Percentiles rank a stretch among this genome's conserved stretches.
Evolutionary conservation across 2,797 vertebrate species (phyloP).

Genomic region (Amphiprion clarkii): DNA sequence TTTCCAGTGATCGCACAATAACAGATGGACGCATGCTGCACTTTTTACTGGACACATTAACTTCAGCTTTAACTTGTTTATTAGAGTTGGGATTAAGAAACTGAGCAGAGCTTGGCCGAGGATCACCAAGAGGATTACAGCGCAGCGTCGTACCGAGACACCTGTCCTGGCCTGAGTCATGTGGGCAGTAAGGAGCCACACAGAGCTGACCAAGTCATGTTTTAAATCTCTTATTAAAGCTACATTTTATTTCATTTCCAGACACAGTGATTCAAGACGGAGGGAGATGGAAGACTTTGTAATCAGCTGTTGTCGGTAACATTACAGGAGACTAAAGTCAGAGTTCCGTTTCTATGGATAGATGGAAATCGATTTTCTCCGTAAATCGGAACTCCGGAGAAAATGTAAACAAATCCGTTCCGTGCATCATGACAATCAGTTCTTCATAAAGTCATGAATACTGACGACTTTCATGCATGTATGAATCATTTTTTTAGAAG

Average conservation of each 20-base stretch:
- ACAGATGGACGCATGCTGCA: slow-evolving; percentile 45
- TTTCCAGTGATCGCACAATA: slow-evolving; percentile 56
- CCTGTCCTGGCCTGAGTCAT: slow-evolving; percentile 53
- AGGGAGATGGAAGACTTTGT: not conserved
- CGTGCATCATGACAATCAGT: too few species aligned
- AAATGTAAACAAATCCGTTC: too few species aligned
- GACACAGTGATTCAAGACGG: not conserved
- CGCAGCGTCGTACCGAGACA: slow-evolving; percentile 62
- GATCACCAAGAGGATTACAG: slow-evolving; percentile 73
- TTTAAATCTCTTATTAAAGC: slow-evolving; percentile 9
- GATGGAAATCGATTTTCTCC: too few species aligned
- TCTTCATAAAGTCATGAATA: too few species aligned
- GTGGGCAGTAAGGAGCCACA: slow-evolving; percentile 8
- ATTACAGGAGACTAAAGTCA: too few species aligned
- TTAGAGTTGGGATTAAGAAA: slow-evolving; percentile 77
- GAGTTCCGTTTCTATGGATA: too few species aligned
- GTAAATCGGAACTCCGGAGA: too few species aligned
- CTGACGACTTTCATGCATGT: too few species aligned
- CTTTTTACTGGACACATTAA: slow-evolving; percentile 73
- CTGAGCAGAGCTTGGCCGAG: slow-evolving; percentile 55
- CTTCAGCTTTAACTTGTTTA: slow-evolving; percentile 75
- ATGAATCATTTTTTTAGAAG: too few species aligned
- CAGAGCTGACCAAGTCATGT: slow-evolving; percentile 27
- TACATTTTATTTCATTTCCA: not conserved
- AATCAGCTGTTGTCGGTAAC: too few species aligned